phyloP scores from a whole-genome alignment of 2,797 vertebrate species.

The Danionella dracula region DNA sequence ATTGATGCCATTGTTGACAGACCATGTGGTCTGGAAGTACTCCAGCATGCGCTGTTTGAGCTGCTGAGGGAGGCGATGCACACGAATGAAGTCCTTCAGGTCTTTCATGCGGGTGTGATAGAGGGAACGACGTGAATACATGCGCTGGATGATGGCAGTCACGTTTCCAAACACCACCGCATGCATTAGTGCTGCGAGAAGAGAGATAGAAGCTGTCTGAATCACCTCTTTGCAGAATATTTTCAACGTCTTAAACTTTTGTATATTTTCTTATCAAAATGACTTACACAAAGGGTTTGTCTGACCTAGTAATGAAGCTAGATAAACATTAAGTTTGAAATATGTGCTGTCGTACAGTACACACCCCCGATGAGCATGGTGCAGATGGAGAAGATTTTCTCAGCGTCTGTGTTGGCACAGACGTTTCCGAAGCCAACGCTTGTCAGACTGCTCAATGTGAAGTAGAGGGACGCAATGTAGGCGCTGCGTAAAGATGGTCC shows the following conservation, averaged over 20 bases:
- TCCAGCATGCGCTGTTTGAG: slow-evolving; percentile 94
- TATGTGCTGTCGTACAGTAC: slow-evolving; percentile 48
- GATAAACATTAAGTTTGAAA: slow-evolving; percentile 13
- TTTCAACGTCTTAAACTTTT: not conserved
- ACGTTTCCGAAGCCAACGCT: slow-evolving; percentile 91
- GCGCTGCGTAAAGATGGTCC: slow-evolving; percentile 87
- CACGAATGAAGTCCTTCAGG: slow-evolving; percentile 91
- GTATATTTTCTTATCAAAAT: not conserved
- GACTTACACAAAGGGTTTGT: not conserved
- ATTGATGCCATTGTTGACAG: slow-evolving; percentile 93
- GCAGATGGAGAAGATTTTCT: slow-evolving; percentile 96
- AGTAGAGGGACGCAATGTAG: slow-evolving; percentile 94
- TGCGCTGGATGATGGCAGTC: slow-evolving; percentile 96
- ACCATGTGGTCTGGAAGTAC: slow-evolving; percentile 97
- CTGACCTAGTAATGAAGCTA: slow-evolving; percentile 12
- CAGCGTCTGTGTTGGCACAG: slow-evolving; percentile 88
- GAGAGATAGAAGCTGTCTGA: not conserved
- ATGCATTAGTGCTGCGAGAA: slow-evolving; percentile 85
- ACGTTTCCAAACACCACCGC: slow-evolving; percentile 95
- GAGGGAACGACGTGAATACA: slow-evolving; percentile 91
- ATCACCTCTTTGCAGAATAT: slow-evolving; percentile 16
- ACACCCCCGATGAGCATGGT: slow-evolving; percentile 93
- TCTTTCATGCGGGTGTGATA: slow-evolving; percentile 96
- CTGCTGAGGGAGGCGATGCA: slow-evolving; percentile 86
- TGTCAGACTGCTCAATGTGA: slow-evolving; percentile 95